Base-by-base conservation (phyloP, 2,113 vertebrate genomes). In the Malaclemys terrapin region DNA sequence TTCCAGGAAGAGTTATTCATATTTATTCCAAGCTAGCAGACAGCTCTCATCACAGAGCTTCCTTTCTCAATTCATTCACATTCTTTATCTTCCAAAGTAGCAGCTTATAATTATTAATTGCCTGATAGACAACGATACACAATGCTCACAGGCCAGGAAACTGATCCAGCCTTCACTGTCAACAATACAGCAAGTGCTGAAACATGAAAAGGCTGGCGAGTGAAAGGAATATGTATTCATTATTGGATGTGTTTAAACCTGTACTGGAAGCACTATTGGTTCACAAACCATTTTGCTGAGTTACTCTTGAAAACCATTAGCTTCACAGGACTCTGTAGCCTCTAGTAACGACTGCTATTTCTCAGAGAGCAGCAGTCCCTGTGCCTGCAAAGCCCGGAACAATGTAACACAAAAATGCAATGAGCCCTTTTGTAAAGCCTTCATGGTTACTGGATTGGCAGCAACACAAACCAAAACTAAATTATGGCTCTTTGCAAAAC, bases 351-450 rank as follows among this genome's bases (percentile, higher is more conserved):
- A 45, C 42, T 54, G 42, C 16, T 25, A 57, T 57, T 42, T 49
- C 29, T 25, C 3, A 12, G 20, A 42, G 20, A 57, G 29, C 85
- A 49, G 10, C 11, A 84, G 53, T 83, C 47, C 0, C 1, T 82
- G 72, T 91, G n/a, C 62, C 85, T 76, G 52, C 24, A 91, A 92
- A 82, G 85, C 22, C 24, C 87, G 85, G 89, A 94, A 52, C 42
- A 80, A 45, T 9, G 90, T 29, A 2, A 38, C 6, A 89, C 16
- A 94, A 82, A 69, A 90, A 31, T 0, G 9, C 10, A 91, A 69
- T 2, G 54, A 65, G 76, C 84, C 79, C 52, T 24, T 87, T 22
- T 13, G 12, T 85, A 95, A 89, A 8, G 47, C 65, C 85, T 49
- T 14, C 81, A 38, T 6, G 79, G 27, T 42, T 59, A 29, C 10